Percentiles rank a stretch among this genome's conserved stretches.
Conservation (phyloP, 1,140 invertebrate species). For the Danaus melanippus region DNA sequence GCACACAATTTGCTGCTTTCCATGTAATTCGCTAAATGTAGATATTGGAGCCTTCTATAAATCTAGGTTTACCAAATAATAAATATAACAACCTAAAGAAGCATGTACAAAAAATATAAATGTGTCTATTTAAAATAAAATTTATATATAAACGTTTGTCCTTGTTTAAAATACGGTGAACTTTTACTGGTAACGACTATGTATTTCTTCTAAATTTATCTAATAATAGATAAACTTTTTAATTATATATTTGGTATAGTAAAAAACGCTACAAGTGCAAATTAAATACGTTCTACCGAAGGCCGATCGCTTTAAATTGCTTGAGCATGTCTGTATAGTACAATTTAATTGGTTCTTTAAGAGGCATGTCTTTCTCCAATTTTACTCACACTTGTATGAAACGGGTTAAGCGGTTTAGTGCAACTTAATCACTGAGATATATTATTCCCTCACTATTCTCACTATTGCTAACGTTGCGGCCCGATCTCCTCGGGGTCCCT, state of each 20-base stretch:
- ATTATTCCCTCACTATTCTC: slow-evolving; percentile 51
- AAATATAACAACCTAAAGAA: too few relatives aligned
- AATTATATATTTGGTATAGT: too few relatives aligned
- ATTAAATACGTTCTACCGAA: slow-evolving; percentile 45
- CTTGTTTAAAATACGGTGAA: too few relatives aligned
- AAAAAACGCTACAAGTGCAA: slow-evolving; percentile 35
- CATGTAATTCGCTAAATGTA: slow-evolving; percentile 39
- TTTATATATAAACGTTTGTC: too few relatives aligned
- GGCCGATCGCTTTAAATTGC: slow-evolving; percentile 63
- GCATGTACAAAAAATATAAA: too few relatives aligned
- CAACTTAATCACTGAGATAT: slow-evolving; percentile 56
- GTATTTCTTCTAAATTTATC: too few relatives aligned
- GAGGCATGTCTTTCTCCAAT: slow-evolving; percentile 60
- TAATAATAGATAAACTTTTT: too few relatives aligned
- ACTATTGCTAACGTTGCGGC: slow-evolving; percentile 56
- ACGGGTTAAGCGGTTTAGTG: slow-evolving; percentile 60
- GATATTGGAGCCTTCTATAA: slow-evolving; percentile 4
- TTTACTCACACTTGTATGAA: slow-evolving; percentile 60
- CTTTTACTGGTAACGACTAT: too few relatives aligned
- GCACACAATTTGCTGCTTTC: slow-evolving; percentile 66
- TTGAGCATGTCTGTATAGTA: slow-evolving; percentile 63
- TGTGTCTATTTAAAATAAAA: too few relatives aligned
- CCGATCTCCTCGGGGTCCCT: slow-evolving; percentile 50
- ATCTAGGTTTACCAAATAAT: too few relatives aligned
- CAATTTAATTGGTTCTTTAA: slow-evolving; percentile 49